Conservation (phyloP, 1,140 invertebrate genomes). For the Heliconius hewitsoni region DNA sequence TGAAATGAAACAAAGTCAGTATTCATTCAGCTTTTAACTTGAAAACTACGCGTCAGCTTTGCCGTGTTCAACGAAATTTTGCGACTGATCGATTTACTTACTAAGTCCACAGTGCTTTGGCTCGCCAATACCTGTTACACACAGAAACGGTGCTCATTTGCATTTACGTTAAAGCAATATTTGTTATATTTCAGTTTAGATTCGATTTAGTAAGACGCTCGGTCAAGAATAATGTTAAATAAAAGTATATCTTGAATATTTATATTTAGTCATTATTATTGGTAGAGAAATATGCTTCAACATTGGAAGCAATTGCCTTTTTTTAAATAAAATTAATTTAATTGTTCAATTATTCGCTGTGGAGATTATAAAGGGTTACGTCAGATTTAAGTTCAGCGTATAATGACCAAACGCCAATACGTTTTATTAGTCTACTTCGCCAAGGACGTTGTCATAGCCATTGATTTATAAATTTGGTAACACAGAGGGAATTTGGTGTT, state of each 20-base stretch:
- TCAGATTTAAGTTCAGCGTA: neutral
- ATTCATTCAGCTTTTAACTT: constrained; percentile 42
- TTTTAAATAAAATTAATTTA: neutral
- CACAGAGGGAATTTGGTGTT: too few species aligned
- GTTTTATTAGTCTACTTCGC: neutral
- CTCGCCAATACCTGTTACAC: constrained; percentile 10
- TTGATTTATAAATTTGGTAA: neutral
- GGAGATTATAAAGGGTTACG: neutral
- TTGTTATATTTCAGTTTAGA: neutral
- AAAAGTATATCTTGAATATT: too few species aligned
- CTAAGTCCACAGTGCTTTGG: constrained; percentile 1
- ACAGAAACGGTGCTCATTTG: neutral
- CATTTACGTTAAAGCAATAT: neutral
- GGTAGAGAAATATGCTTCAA: too few species aligned
- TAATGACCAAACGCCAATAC: neutral
- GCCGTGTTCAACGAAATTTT: constrained; percentile 19
- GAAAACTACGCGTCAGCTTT: constrained; percentile 37
- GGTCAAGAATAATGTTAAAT: too few species aligned
- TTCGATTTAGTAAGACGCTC: neutral
- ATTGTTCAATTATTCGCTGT: neutral
- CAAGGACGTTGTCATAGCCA: neutral
- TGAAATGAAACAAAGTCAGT: constrained; percentile 37
- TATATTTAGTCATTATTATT: too few species aligned
- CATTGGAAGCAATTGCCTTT: too few species aligned
- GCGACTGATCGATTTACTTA: constrained; percentile 27